Base-by-base conservation (phyloP, 2,113 vertebrate species). In the Corythornis cristatus region DNA sequence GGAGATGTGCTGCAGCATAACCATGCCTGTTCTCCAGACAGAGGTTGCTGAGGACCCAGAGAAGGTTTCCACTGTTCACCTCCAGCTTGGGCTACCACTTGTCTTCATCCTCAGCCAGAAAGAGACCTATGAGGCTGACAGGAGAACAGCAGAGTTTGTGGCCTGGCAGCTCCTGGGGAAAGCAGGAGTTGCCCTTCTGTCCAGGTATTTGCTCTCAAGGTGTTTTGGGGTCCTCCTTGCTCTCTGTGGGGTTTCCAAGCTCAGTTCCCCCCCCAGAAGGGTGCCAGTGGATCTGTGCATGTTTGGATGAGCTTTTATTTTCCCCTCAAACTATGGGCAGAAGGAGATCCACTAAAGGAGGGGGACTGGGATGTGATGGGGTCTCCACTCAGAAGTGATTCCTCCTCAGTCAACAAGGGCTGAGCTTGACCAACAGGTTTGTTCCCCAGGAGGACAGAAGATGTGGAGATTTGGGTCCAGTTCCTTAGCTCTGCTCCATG, bases 81-180 rank as follows among this genome's bases (percentile, higher is more conserved):
- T 98, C 79, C 98, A 98, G 72, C 98, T 99, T 11, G 98, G 98
- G 51, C 97, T 98, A 4, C 99, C 99, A 0, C 97, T 99, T 86
- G 96, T 99, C 64, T 99, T 99, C 95, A 97, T 99, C 75, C 98
- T 99, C 93, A 98, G 98, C 83, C 98, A 93, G 68, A 96, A 98
- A 4, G 97, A 98, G 26, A 99, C 99, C 0, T 91, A 98, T 1
- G 98, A 98, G 80, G 97, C 97, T 26, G 99, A 99, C 93, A 96
- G 94, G 95, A 97, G 85, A 93, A 98, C 97, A 6, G 99, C 99
- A 73, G 96, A 98, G 66, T 94, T 97, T 62, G 93, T 99, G 76
- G 99, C 99, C 54, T 98, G 98, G 98, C 97, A 96, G 95, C 98
- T 99, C 28, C 67, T 98, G 35, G 99, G 99, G 64, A 98, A 98